phyloP scores from a whole-genome alignment of 2,113 vertebrate species.

The Grallaria varia region DNA sequence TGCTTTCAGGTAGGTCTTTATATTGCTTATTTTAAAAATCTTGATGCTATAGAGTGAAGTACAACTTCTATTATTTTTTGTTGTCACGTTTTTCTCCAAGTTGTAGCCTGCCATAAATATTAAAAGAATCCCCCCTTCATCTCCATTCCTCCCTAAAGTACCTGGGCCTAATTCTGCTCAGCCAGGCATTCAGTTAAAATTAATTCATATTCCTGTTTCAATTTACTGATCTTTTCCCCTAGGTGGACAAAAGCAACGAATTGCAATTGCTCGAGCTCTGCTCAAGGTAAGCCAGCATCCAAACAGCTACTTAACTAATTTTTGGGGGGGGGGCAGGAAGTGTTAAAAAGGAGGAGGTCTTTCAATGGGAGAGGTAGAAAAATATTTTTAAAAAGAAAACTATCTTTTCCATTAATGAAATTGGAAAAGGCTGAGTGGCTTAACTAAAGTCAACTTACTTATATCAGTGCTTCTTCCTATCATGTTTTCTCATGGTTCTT shows the following conservation, averaged over 20 bases:
- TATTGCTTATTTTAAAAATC: neutral
- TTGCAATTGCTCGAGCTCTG: conserved; percentile 93
- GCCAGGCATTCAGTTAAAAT: neutral
- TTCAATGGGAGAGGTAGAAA: neutral
- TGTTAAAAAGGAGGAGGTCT: neutral
- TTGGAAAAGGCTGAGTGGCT: neutral
- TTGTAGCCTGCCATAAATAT: neutral
- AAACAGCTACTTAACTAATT: neutral
- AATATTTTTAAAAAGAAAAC: neutral
- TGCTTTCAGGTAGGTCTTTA: conserved; percentile 86
- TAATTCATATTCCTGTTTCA: neutral
- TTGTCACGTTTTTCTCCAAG: neutral
- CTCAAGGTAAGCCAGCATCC: conserved; percentile 83
- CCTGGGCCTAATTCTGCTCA: neutral
- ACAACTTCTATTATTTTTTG: neutral
- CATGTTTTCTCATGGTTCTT: neutral
- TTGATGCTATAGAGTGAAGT: neutral
- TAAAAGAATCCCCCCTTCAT: neutral
- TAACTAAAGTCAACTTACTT: neutral
- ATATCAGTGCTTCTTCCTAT: neutral
- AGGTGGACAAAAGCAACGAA: conserved; percentile 98
- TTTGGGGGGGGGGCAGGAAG: neutral
- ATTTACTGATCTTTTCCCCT: neutral
- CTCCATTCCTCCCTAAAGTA: neutral
- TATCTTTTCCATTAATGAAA: neutral